A percentile compares a stretch with the other conserved stretches of the same genome.
Conservation (phyloP, 2,113 vertebrate species). For the Cebus imitator region DNA sequence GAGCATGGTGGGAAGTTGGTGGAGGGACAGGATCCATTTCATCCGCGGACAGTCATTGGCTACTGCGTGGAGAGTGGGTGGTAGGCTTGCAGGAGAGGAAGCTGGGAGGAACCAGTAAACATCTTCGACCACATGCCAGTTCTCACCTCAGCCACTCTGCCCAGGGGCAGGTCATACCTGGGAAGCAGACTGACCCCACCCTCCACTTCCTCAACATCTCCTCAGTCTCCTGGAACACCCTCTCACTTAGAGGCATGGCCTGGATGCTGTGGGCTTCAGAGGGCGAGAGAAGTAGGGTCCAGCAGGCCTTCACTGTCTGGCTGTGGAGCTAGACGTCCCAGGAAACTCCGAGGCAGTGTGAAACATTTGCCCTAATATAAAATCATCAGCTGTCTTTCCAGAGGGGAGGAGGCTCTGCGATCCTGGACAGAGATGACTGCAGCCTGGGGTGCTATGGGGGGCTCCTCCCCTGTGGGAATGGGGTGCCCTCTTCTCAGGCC, state of each 20-base stretch:
- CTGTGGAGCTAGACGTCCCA: background rate
- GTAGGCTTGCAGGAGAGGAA: background rate
- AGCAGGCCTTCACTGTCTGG: background rate
- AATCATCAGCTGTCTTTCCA: background rate
- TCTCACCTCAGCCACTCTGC: background rate
- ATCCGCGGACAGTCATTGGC: background rate
- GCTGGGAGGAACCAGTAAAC: background rate
- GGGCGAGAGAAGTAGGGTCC: too few species aligned
- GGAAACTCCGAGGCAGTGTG: background rate
- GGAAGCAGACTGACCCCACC: background rate
- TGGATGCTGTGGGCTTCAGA: background rate
- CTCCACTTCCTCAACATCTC: background rate
- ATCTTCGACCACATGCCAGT: background rate
- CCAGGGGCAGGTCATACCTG: background rate
- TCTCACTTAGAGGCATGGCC: background rate
- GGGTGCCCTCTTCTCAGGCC: too few species aligned
- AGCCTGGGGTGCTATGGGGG: too few species aligned
- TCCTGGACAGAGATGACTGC: background rate
- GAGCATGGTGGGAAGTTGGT: background rate
- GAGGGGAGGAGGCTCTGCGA: background rate
- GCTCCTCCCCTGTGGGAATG: too few species aligned
- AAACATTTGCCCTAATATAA: background rate
- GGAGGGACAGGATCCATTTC: background rate
- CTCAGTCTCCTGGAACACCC: background rate
- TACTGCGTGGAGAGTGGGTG: background rate